Evolutionary conservation across 23 tunicate species (phyloP).

Genomic region (Diplosoma virens): DNA sequence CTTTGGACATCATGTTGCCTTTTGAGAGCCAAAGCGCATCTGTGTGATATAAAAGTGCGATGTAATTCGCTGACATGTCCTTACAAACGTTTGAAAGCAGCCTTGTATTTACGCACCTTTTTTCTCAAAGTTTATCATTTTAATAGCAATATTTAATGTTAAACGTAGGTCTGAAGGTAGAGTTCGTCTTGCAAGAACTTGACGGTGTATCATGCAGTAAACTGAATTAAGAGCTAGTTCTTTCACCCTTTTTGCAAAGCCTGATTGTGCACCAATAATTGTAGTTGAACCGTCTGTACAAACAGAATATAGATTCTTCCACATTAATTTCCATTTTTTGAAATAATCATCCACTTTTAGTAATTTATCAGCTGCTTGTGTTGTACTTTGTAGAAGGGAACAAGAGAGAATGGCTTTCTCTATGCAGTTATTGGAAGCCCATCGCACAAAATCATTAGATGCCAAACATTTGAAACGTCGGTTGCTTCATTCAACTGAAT

Average conservation of each 20-base stretch:
- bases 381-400: conserved; percentile 37
- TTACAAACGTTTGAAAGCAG: not conserved
- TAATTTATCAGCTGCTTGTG: conserved; percentile 26
- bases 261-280: conserved; percentile 30
- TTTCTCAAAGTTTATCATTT: not conserved
- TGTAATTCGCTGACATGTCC: not conserved
- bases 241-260: conserved; percentile 20
- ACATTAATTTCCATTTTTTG: conserved; percentile 11
- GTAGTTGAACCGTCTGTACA: conserved; percentile 41
- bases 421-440: conserved; percentile 22
- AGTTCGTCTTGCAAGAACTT: not conserved
- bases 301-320: conserved; percentile 31
- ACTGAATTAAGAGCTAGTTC: conserved; percentile 18
- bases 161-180: conserved; percentile 9
- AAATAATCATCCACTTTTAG: conserved; percentile 36
- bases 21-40: not conserved
- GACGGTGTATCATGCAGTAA: conserved; percentile 1
- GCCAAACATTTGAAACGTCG: conserved; percentile 36
- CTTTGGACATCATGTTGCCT: not conserved
- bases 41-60: not conserved
- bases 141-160: not conserved
- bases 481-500: conserved; percentile 44
- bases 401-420: conserved; percentile 41
- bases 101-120: not conserved
- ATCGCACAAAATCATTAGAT: conserved; percentile 47